Evolutionary conservation across 1,140 invertebrate genomes (phyloP).

Genomic region (Tribolium castaneum): DNA sequence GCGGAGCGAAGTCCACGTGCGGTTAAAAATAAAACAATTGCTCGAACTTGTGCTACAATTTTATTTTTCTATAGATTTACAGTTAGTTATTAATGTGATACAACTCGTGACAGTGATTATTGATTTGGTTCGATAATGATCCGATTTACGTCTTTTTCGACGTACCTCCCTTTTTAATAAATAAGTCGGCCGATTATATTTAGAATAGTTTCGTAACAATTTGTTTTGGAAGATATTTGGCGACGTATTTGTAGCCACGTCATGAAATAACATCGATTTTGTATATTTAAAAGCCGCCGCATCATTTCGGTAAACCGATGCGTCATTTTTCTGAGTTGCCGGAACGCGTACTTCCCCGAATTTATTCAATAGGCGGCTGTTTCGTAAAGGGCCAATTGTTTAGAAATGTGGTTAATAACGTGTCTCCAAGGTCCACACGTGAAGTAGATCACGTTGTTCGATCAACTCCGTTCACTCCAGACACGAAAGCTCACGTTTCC

Average conservation of each 20-base stretch:
- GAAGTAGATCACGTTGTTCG: constrained; percentile 48
- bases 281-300: not conserved
- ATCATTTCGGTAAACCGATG: constrained; percentile 1
- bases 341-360: not conserved
- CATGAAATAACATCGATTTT: constrained; percentile 37
- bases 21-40: constrained; percentile 30
- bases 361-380: not conserved
- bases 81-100: not conserved
- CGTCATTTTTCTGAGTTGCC: not conserved
- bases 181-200: constrained; percentile 28
- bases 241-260: constrained; percentile 44
- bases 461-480: constrained; percentile 8
- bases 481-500: constrained; percentile 40
- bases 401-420: not conserved
- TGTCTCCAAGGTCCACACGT: constrained; percentile 43
- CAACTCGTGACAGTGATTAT: constrained; percentile 8
- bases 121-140: not conserved
- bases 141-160: constrained; percentile 24
- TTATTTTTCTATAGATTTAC: constrained; percentile 1
- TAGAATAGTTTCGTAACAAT: constrained; percentile 39
- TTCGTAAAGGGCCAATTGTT: not conserved
- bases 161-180: constrained; percentile 6
- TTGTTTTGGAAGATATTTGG: constrained; percentile 45
- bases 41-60: not conserved
- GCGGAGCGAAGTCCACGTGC: constrained; percentile 32